Base-by-base conservation (phyloP, 2,113 vertebrate species). In the Camelus bactrianus region DNA sequence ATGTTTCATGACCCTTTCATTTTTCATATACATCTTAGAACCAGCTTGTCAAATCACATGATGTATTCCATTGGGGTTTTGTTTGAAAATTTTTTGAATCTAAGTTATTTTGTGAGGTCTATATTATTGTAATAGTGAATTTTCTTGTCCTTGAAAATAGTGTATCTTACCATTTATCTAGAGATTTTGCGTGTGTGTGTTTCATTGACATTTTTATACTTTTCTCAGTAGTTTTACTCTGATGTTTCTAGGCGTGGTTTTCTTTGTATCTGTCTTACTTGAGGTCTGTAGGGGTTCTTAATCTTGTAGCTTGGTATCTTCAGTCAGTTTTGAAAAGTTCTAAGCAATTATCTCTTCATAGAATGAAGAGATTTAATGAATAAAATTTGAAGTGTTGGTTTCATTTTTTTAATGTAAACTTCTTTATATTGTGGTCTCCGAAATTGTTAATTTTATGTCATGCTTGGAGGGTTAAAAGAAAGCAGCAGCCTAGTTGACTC, bases 1-100 rank as follows among this genome's bases (percentile, higher is more conserved):
- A 72, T 69, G 38, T 6, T 77, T 94, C 50, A 42, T 93, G 52
- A 67, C 64, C 6, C 17, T 82, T 56, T 76, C 28, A 6, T 62
- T 22, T 88, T 83, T n/a, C 32, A 76, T 64, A 54, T 81, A 70
- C 22, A 65, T 77, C 46, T 64, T 58, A 52, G 42, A 82, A 89
- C 64, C 22, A 83, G 26, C 65, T 83, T 91, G 38, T 83, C 73
- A 70, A 58, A 85, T 86, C 82, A 5, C 60, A 48, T 38, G 26
- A 84, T 95, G 13, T 83, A 58, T 24, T 11, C 75, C 81, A n/a
- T 15, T 56, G 46, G 52, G 38, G 1, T 35, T 54, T 91, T 76
- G 22, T 82, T 86, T 91, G 65, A 82, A 91, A 87, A 60, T 64
- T 10, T 6, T 87, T 91, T 87, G 73, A 95, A 77, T 56, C 52